A percentile compares a stretch with the other conserved stretches of the same genome.
Evolutionary conservation across 2,797 vertebrate species (phyloP).

Genomic region (Pipistrellus kuhlii): DNA sequence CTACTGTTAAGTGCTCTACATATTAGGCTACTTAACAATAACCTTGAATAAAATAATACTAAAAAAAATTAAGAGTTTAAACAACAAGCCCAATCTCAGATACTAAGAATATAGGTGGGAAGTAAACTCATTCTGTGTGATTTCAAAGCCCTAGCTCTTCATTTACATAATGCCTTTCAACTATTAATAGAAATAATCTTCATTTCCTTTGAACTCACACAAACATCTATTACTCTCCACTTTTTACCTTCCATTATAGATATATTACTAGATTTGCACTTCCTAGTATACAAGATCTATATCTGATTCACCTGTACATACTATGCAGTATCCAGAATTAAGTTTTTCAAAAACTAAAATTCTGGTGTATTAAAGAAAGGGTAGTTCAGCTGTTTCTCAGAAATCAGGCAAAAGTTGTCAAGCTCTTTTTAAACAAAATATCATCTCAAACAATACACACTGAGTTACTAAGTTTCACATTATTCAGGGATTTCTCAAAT

Average conservation of each 20-base stretch:
- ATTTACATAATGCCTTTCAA: conserved; percentile 32
- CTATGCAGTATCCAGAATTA: background rate
- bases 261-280: conserved; percentile 23
- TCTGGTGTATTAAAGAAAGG: conserved; percentile 6
- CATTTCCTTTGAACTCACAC: background rate
- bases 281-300: background rate
- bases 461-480: conserved; percentile 29
- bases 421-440: background rate
- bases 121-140: background rate
- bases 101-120: conserved; percentile 17
- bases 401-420: conserved; percentile 14
- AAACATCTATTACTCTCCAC: conserved; percentile 47
- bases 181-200: conserved; percentile 1
- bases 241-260: conserved; percentile 4
- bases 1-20: background rate
- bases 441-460: conserved; percentile 3
- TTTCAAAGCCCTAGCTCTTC: conserved; percentile 26
- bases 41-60: background rate
- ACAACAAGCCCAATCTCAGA: conserved; percentile 31
- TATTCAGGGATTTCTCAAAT: conserved; percentile 35
- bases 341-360: conserved; percentile 48
- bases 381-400: background rate
- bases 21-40: conserved; percentile 4
- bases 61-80: background rate
- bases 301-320: conserved; percentile 35